These are phyloP conservation scores for Aegotheles bennettii DNA, from an alignment of 2,113 vertebrate species.

Conservation along the genomic window DNA sequence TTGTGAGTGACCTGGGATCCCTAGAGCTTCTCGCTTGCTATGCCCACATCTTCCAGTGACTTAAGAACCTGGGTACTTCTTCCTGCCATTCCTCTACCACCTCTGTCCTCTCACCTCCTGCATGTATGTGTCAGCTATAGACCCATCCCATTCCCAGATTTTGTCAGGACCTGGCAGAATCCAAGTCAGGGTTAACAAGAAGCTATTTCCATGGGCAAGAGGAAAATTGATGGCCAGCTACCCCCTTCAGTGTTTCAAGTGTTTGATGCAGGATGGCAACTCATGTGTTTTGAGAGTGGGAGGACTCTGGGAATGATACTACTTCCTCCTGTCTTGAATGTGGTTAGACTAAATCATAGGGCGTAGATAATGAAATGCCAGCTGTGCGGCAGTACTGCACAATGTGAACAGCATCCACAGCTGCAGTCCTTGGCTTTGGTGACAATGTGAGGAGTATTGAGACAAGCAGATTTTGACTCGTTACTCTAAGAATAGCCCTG, in stretches of 20 bases:
- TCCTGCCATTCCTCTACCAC: background rate
- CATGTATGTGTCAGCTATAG: background rate
- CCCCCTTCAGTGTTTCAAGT: background rate
- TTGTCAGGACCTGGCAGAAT: background rate
- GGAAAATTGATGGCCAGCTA: background rate
- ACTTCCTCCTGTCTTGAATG: conserved; percentile 67
- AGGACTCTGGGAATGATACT: conserved; percentile 46
- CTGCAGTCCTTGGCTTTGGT: conserved; percentile 56
- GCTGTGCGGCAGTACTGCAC: conserved; percentile 53
- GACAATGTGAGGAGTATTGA: conserved; percentile 60
- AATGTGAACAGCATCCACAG: conserved; percentile 20
- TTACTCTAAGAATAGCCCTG: conserved; percentile 59
- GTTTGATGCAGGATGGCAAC: background rate
- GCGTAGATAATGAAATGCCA: conserved; percentile 32
- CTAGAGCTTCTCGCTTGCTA: background rate
- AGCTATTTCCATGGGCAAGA: background rate
- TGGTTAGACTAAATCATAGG: conserved; percentile 74
- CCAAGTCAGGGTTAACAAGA: background rate
- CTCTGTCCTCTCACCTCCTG: background rate
- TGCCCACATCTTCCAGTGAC: background rate
- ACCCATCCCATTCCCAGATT: background rate
- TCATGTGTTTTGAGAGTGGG: conserved; percentile 22
- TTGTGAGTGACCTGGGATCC: rapidly evolving
- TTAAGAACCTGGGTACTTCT: background rate
- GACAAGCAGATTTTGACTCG: conserved; percentile 55